A percentile compares a stretch with the other conserved stretches of the same genome.
Evolutionary conservation across 1,140 invertebrate genomes (phyloP).

Genomic region (Cydia strobilella): DNA sequence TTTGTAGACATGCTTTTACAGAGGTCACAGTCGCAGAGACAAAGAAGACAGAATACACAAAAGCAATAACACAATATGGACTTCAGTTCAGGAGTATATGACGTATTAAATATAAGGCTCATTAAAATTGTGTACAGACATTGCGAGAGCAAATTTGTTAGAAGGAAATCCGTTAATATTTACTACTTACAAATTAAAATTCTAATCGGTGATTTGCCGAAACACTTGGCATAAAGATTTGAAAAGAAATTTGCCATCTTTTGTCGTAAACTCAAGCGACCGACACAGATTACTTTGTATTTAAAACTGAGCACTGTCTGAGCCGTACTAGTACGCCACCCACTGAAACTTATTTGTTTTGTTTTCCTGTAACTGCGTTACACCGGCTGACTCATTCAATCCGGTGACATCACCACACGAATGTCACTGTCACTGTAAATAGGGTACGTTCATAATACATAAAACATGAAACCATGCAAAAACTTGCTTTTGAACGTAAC

Average conservation of each 20-base stretch:
- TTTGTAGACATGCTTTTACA: not conserved
- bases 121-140: no score
- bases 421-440: no score
- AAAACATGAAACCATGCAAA: no score
- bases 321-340: not conserved
- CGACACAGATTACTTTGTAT: not conserved
- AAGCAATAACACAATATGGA: no score
- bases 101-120: no score
- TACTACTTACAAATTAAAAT: constrained; percentile 7
- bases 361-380: not conserved
- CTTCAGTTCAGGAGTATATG: no score
- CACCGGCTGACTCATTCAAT: not conserved
- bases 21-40: not conserved
- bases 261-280: not conserved
- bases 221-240: constrained; percentile 3
- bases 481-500: no score
- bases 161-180: not conserved
- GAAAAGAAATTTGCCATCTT: constrained; percentile 17
- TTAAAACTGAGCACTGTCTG: no score
- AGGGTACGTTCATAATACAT: no score
- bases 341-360: not conserved
- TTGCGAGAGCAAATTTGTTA: no score
- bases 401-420: no score
- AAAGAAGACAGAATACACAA: not conserved
- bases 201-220: constrained; percentile 4